Evolutionary conservation across 2,888 invertebrate species (phyloP), one percentile per base, ranked within the genome.

Genomic region (Athalia circularis): DNA sequence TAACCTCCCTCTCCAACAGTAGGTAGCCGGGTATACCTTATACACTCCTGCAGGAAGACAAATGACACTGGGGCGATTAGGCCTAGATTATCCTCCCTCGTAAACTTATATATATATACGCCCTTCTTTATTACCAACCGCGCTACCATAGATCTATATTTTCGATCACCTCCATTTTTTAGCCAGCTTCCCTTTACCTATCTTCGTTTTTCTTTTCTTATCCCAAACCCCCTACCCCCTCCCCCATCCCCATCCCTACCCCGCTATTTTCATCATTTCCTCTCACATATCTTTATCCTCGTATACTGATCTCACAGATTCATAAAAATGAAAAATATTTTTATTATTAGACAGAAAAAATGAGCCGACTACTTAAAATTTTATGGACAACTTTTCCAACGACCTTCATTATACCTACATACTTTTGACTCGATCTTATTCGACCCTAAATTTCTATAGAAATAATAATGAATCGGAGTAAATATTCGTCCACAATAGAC

Each of bases 61-160:
- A 75, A 75, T 50, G 75, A 75, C 75, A 75, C 62, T 43, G 64
- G 64, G 75, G 50, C 62, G 75, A 75, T 75, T 75, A 75, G 75
- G 62, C 61, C 74, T 62, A 62, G 75, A 75, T 75, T 64, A 75
- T 75, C 75, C 62, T 50, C 62, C 62, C 9, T 75, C 75, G 59
- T 72, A 47, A 59, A 47, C 47, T 72, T 72, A 72, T 59, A 72
- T 5, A 54, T 45, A 45, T 47, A 57, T 48, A 57, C 47, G 15
- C 47, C 59, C 72, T 57, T 59, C 72, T 72, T 72, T 72, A 72
- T 59, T 47, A 59, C 64, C 13, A 13, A 8, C 75, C 11, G 45
- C 75, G 62, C n/a, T 11, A 4, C 52, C 61, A n/a, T 52, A 29
- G 75, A 62, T 75, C 62, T 62, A 75, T 62, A 62, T 75, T 75